These are phyloP conservation scores for Furcifer pardalis DNA, from an alignment of 2,797 vertebrate genomes.

Conservation along the genomic window DNA sequence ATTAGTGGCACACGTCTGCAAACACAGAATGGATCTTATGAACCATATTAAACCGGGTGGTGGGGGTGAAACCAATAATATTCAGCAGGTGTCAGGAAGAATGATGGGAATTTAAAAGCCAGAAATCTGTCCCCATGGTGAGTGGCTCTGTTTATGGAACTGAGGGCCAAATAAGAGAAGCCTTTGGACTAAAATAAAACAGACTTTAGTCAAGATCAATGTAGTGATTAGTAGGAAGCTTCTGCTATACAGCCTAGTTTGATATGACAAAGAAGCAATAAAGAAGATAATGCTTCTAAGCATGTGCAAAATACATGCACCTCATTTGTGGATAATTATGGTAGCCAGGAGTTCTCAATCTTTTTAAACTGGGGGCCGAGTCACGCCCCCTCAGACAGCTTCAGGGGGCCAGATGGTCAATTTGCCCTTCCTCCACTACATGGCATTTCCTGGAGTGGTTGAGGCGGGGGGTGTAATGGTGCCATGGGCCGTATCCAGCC, in stretches of 20 bases:
- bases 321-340: neutral
- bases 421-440: too few relatives aligned
- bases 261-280: neutral
- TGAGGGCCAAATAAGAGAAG: neutral
- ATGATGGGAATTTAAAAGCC: neutral
- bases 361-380: too few relatives aligned
- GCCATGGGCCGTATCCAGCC: too few relatives aligned
- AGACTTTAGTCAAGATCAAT: neutral
- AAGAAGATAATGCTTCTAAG: neutral
- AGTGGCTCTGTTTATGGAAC: neutral
- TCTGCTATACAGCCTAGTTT: neutral
- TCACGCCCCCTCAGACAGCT: too few relatives aligned
- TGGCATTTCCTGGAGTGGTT: too few relatives aligned
- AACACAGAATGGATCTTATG: neutral
- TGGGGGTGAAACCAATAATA: neutral
- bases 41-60: neutral
- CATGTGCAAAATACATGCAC: neutral
- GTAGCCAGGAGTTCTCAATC: neutral
- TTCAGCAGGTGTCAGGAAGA: neutral
- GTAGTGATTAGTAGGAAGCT: neutral
- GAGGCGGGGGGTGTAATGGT: too few relatives aligned
- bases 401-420: too few relatives aligned
- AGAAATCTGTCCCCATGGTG: neutral
- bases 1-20: neutral
- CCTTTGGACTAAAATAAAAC: neutral